phyloP scores from a whole-genome alignment of 2,888 invertebrate genomes.

The Tyria jacobaeae region DNA sequence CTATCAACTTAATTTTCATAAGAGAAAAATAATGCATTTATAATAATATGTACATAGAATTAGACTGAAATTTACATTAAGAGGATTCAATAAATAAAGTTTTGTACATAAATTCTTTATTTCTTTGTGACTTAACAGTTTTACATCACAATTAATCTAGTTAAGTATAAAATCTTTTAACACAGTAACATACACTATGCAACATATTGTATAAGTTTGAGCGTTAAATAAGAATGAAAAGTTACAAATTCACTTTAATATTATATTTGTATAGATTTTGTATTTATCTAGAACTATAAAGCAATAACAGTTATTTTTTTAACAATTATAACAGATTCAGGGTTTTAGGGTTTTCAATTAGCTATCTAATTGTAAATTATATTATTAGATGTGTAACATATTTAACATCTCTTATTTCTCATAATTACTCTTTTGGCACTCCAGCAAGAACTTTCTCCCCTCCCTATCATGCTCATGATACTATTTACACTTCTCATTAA shows the following conservation, averaged over 20 bases:
- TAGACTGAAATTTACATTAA: not conserved
- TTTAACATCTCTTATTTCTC: conserved; percentile 12
- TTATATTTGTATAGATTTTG: conserved; percentile 8
- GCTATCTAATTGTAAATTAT: conserved; percentile 12
- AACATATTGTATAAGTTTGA: conserved; percentile 44
- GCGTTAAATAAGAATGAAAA: conserved; percentile 23
- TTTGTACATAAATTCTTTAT: conserved; percentile 44
- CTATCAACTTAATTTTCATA: not conserved
- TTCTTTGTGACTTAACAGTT: conserved; percentile 41
- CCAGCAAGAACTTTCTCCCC: not conserved
- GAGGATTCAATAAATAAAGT: not conserved
- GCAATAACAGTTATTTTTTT: conserved; percentile 18
- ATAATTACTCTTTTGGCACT: conserved; percentile 20
- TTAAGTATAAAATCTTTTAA: conserved; percentile 56
- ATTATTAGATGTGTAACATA: conserved; percentile 10
- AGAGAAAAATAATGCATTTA: not conserved
- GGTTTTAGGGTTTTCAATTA: conserved; percentile 11
- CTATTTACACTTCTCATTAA: conserved; percentile 26
- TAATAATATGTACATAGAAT: not conserved
- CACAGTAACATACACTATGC: conserved; percentile 57
- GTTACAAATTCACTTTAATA: conserved; percentile 7
- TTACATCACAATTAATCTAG: conserved; percentile 57
- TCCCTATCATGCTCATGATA: not conserved
- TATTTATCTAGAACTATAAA: conserved; percentile 7
- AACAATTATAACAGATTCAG: conserved; percentile 30